These are phyloP conservation scores for Bombyx huttoni DNA, from an alignment of 2,888 invertebrate genomes.

Conservation along the genomic window DNA sequence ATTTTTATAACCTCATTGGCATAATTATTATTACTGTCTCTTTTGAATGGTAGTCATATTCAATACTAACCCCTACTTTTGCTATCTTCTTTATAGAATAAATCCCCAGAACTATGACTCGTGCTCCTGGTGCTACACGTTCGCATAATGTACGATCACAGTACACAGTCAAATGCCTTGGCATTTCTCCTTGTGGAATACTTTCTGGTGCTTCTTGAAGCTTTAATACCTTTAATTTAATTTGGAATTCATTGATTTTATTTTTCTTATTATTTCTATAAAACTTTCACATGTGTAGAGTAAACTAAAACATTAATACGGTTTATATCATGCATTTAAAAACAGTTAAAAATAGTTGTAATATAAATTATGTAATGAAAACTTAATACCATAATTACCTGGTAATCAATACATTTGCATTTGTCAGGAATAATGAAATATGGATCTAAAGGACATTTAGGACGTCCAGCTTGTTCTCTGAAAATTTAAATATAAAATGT, in stretches of 20 bases:
- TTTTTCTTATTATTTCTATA: too few species aligned
- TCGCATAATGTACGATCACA: conserved; percentile 95
- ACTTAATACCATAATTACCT: conserved; percentile 54
- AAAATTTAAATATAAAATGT: conserved; percentile 16
- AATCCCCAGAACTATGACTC: conserved; percentile 93
- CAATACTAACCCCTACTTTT: conserved; percentile 68
- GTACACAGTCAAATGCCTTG: conserved; percentile 94
- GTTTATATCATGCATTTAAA: too few species aligned
- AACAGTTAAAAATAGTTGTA: too few species aligned
- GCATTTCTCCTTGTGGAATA: conserved; percentile 96
- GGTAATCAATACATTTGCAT: conserved; percentile 97
- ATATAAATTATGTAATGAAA: too few species aligned
- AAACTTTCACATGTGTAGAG: too few species aligned
- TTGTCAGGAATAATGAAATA: conserved; percentile 98
- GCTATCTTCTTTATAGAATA: conserved; percentile 94
- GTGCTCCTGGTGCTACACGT: conserved; percentile 94
- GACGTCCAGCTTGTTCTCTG: conserved; percentile 92
- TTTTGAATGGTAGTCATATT: too few species aligned
- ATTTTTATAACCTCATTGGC: too few species aligned
- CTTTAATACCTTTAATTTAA: conserved; percentile 78
- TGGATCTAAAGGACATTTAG: conserved; percentile 96
- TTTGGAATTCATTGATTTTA: too few species aligned
- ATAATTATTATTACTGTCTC: too few species aligned
- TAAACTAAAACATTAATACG: too few species aligned
- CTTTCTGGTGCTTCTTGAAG: conserved; percentile 94